phyloP scores from a whole-genome alignment of 2,797 vertebrate species.

The Chaunax sp. region DNA sequence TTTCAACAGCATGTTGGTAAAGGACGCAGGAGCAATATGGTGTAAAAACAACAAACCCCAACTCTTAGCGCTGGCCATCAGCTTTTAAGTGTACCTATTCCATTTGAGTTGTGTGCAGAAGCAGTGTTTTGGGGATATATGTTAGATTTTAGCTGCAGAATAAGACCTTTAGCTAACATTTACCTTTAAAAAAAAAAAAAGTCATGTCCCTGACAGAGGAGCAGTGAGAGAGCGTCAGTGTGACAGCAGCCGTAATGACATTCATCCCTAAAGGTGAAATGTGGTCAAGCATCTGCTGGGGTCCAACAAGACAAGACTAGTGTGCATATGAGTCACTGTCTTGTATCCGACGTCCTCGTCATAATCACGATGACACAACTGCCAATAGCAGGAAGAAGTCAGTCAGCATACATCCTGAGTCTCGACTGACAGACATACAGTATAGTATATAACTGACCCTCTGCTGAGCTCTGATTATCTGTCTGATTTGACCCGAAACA shows the following conservation, averaged over 20 bases:
- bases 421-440: conserved; percentile 18
- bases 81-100: too few relatives aligned
- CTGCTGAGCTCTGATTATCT: conserved; percentile 31
- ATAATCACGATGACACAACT: too few relatives aligned
- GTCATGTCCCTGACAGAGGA: conserved; percentile 17
- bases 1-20: conserved; percentile 28
- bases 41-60: conserved; percentile 9
- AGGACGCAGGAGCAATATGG: conserved; percentile 18
- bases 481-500: neutral
- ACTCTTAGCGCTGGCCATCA: neutral
- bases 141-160: neutral
- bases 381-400: conserved; percentile 42
- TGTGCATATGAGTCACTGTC: conserved; percentile 6
- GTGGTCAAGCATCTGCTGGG: neutral
- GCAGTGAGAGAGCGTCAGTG: neutral
- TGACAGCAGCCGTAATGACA: conserved; percentile 17
- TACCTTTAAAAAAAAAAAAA: neutral
- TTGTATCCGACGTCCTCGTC: conserved; percentile 19
- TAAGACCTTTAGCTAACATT: neutral
- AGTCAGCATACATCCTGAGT: conserved; percentile 32
- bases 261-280: conserved; percentile 25
- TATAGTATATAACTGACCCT: conserved; percentile 4
- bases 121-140: too few relatives aligned
- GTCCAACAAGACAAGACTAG: neutral
- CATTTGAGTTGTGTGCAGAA: too few relatives aligned